Evolutionary conservation across 2,113 vertebrate species (phyloP).

Genomic region (zebrafish (Danio rerio)): GRCz12tu NC_133200.1:31050501-31051000

Average conservation of each 20-base stretch:
- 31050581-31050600: slow-evolving; percentile 68
- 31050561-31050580: slow-evolving; percentile 78
- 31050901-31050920: too few species aligned
- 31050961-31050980: too few species aligned
- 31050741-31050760: too few species aligned
- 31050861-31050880: too few species aligned
- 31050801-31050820: neutral
- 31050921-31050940: too few species aligned
- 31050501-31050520: slow-evolving; percentile 64
- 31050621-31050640: slow-evolving; percentile 1
- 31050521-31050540: slow-evolving; percentile 74
- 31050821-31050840: neutral
- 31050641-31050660: neutral
- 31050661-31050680: neutral
- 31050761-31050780: too few species aligned
- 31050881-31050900: too few species aligned
- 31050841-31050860: neutral
- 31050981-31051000: too few species aligned
- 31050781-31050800: neutral
- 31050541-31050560: slow-evolving; percentile 71
- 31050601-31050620: slow-evolving; percentile 69
- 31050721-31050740: neutral
- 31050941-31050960: too few species aligned
- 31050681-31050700: neutral
- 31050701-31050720: neutral